Percentiles rank a stretch among this genome's conserved stretches.
Conservation (phyloP, 2,797 vertebrate genomes). For the Sebastes dallii region DNA sequence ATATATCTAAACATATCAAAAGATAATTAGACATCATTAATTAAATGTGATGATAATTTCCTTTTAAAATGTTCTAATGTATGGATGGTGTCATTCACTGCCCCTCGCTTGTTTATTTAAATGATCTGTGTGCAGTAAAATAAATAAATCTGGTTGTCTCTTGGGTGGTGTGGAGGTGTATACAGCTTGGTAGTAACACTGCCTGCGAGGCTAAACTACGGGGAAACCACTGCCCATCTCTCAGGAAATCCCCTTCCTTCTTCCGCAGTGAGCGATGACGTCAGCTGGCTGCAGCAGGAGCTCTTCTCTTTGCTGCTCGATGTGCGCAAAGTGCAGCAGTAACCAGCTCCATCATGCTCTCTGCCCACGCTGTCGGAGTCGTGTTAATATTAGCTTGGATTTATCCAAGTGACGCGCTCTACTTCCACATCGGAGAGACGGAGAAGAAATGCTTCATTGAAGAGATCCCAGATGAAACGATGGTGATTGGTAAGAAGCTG, state of each 20-base stretch:
- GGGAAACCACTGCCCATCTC: rapidly evolving
- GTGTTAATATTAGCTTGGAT: conserved; percentile 61
- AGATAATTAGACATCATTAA: too few species aligned
- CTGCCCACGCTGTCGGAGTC: conserved; percentile 32
- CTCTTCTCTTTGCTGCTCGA: conserved; percentile 9
- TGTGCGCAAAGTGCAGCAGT: conserved; percentile 20
- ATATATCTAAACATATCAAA: too few species aligned
- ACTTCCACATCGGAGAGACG: conserved; percentile 95
- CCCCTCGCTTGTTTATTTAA: not conserved
- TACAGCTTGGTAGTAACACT: too few species aligned
- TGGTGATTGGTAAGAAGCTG: conserved; percentile 88
- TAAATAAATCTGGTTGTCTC: not conserved
- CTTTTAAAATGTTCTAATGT: too few species aligned
- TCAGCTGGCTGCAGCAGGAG: conserved; percentile 5
- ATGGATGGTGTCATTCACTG: too few species aligned
- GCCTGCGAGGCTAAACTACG: conserved; percentile 22
- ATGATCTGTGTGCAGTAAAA: not conserved
- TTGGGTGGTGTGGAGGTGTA: not conserved
- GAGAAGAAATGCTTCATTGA: conserved; percentile 95
- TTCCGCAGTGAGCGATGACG: conserved; percentile 72
- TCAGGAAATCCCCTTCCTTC: conserved; percentile 79
- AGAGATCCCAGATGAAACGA: conserved; percentile 94
- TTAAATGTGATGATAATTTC: too few species aligned
- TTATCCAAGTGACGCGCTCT: conserved; percentile 76
- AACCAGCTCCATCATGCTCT: conserved; percentile 65